Evolutionary conservation across 1,140 invertebrate genomes (phyloP), one percentile per base, ranked within the genome.

Genomic region (Lepidotrigona ventralis): DNA sequence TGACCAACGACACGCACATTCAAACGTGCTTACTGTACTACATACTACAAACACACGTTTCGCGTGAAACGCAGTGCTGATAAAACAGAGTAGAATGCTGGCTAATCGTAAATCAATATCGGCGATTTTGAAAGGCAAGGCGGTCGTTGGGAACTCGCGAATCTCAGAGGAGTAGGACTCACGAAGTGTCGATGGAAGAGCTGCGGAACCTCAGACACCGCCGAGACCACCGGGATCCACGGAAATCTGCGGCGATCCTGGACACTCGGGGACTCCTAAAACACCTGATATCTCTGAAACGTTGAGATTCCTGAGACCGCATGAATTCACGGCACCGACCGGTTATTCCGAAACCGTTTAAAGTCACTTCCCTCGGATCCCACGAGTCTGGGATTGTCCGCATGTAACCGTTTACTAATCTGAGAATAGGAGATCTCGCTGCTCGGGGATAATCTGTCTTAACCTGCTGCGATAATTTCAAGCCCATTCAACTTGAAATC

Each of bases 321-420:
- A 26, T 53, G 70, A 46, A 73, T 56, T 21, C 19, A n/a, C 12
- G 53, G 26, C 17, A 46, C 12, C 12, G 12, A 15, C 21, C 33
- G 33, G 68, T 14, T 74, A 74, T 74, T 56, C 51, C 21, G 46
- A 74, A 39, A 23, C n/a, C n/a, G 39, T 71, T 71, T 23, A 53
- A 17, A 26, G 72, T 74, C 72, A 56, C 29, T 56, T 74, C 14
- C 12, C 26, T 8, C 72, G 12, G 19, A 4, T 56, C 39, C 53
- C 72, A 33, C 72, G 71, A 29, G 26, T 54, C 51, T 8, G 2
- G 23, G 19, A 56, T 73, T 14, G 8, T 39, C 66, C 21, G 21
- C 9, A 1, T 26, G 64, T 19, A 66, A 66, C 64, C 39, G 26
- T 33, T 66, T 21, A 29, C 8, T 21, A 21, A 33, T 33, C 64